Conservation (phyloP, 2,113 vertebrate species). For the Plectropomus leopardus region DNA sequence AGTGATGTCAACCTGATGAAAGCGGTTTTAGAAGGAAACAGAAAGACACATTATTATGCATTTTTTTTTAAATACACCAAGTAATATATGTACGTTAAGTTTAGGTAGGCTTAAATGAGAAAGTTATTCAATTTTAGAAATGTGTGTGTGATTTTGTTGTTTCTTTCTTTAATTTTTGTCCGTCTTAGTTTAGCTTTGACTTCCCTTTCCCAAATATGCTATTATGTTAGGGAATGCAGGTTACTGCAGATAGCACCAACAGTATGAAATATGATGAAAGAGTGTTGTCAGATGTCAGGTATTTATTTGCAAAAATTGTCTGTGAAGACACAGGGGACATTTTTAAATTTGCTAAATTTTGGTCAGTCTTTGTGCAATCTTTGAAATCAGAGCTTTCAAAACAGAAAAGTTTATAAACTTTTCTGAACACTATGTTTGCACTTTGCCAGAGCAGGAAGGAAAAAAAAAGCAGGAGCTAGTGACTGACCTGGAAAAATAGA, state of each 20-base stretch:
- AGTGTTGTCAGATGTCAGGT: neutral
- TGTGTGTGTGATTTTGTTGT: slow-evolving; percentile 1
- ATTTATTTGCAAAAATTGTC: slow-evolving; percentile 9
- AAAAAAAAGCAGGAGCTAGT: neutral
- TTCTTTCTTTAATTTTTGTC: slow-evolving; percentile 10
- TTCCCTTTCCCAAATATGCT: neutral
- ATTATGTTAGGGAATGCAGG: slow-evolving; percentile 1
- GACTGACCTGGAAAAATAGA: neutral
- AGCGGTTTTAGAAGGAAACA: slow-evolving; percentile 8
- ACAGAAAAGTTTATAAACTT: neutral
- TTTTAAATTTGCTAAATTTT: neutral
- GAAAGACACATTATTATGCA: neutral
- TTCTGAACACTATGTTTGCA: slow-evolving; percentile 34
- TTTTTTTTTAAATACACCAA: slow-evolving; percentile 29
- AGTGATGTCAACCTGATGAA: slow-evolving; percentile 7
- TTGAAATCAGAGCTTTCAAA: slow-evolving; percentile 2
- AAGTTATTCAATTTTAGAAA: neutral
- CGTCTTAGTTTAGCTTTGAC: neutral
- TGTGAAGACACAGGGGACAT: slow-evolving; percentile 4
- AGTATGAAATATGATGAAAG: neutral
- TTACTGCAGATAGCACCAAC: neutral
- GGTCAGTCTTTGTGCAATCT: slow-evolving; percentile 22
- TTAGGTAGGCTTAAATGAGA: slow-evolving; percentile 2
- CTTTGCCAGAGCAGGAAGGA: slow-evolving; percentile 4
- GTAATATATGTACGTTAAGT: slow-evolving; percentile 20